phyloP scores from a whole-genome alignment of 2,888 invertebrate genomes.

The Cosmia pyralina region DNA sequence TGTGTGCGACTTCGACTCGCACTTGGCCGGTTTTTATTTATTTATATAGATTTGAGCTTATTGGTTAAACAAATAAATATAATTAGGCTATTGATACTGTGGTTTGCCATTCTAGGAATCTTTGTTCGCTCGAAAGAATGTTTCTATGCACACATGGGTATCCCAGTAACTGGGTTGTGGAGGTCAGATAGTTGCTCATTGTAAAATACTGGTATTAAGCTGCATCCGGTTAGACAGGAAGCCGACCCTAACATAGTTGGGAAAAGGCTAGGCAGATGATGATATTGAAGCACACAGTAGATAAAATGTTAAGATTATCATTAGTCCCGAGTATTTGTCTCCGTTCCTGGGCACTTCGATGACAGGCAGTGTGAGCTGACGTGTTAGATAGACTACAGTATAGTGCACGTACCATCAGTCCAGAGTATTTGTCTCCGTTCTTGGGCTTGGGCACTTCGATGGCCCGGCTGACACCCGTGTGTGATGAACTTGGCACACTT shows the following conservation, averaged over 20 bases:
- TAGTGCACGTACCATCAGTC: slow-evolving; percentile 78
- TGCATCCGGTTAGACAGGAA: no score
- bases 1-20: no score
- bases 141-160: neutral
- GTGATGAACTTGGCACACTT: slow-evolving; percentile 68
- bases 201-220: no score
- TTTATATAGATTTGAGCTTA: neutral
- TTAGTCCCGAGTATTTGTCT: slow-evolving; percentile 77
- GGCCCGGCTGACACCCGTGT: slow-evolving; percentile 77
- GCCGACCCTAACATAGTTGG: no score
- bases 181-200: no score
- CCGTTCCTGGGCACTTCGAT: slow-evolving; percentile 79
- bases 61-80: neutral
- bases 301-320: slow-evolving; percentile 71
- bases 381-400: neutral
- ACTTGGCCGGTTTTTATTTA: neutral
- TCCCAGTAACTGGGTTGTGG: no score
- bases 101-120: neutral
- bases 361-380: slow-evolving; percentile 69
- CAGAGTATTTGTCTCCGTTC: slow-evolving; percentile 77
- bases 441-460: slow-evolving; percentile 81
- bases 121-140: neutral
- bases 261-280: no score
- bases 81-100: neutral
- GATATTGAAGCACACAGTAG: neutral